Evolutionary conservation across 2,113 vertebrate genomes (phyloP).

Genomic region (Podilymbus podiceps): DNA sequence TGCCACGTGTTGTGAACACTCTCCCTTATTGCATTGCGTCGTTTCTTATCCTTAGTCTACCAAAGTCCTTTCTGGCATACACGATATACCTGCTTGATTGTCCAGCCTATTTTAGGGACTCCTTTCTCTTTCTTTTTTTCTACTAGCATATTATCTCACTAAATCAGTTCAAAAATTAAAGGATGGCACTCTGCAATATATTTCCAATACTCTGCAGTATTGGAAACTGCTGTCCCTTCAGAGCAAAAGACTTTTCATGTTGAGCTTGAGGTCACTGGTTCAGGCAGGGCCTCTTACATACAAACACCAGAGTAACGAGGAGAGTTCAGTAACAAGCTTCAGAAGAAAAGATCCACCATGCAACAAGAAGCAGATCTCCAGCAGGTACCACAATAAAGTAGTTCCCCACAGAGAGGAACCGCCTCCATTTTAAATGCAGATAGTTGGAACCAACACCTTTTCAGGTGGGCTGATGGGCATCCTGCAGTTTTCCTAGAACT

Average conservation of each 20-base stretch:
- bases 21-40: rapidly evolving
- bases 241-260: not conserved
- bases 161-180: not conserved
- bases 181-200: too few relatives aligned
- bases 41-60: not conserved
- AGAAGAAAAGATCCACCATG: not conserved
- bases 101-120: not conserved
- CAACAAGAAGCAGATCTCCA: not conserved
- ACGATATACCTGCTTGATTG: not conserved
- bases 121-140: not conserved
- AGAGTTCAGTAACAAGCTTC: not conserved
- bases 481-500: not conserved
- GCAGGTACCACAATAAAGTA: not conserved
- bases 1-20: not conserved
- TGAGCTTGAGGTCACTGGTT: not conserved
- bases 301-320: not conserved
- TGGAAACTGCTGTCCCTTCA: not conserved
- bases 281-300: not conserved
- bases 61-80: not conserved
- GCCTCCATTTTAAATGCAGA: not conserved
- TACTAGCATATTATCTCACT: not conserved
- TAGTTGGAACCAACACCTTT: not conserved
- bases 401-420: not conserved
- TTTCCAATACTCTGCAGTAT: too few relatives aligned
- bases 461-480: not conserved